A percentile compares a stretch with the other conserved stretches of the same genome.
These are phyloP conservation scores for Camelus dromedarius DNA, from an alignment of 2,113 vertebrate species.

Conservation along the genomic window DNA sequence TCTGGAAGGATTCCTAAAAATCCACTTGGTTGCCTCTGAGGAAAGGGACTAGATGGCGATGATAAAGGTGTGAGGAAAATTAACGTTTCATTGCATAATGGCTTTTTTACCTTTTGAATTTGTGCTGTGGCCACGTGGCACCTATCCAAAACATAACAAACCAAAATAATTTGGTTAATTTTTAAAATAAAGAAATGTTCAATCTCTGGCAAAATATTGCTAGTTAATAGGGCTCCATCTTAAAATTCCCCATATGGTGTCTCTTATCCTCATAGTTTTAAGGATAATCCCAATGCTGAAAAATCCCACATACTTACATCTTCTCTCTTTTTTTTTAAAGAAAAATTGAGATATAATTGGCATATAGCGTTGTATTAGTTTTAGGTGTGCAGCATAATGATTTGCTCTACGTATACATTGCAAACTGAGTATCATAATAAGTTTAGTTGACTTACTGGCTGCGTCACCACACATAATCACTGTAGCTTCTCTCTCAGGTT, in stretches of 20 bases:
- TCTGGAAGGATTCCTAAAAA: background rate
- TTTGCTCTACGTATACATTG: background rate
- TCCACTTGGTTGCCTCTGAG: background rate
- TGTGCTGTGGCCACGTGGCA: background rate
- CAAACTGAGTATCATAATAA: background rate
- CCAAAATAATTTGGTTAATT: background rate
- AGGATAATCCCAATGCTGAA: background rate
- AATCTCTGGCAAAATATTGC: background rate
- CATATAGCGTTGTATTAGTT: background rate
- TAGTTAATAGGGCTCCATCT: background rate
- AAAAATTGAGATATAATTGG: background rate
- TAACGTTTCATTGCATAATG: background rate
- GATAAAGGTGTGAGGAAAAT: background rate
- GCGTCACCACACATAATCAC: background rate
- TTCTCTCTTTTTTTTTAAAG: background rate
- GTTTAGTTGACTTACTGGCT: background rate
- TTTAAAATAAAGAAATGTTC: conserved; percentile 21
- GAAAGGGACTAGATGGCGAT: background rate
- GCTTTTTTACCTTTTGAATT: conserved; percentile 16
- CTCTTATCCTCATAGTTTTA: background rate
- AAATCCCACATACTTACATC: background rate
- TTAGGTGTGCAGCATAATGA: background rate
- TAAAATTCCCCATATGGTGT: background rate
- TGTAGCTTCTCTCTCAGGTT: background rate
- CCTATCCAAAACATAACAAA: background rate